phyloP scores from a whole-genome alignment of 2,888 invertebrate species.

The Ceramica pisi region DNA sequence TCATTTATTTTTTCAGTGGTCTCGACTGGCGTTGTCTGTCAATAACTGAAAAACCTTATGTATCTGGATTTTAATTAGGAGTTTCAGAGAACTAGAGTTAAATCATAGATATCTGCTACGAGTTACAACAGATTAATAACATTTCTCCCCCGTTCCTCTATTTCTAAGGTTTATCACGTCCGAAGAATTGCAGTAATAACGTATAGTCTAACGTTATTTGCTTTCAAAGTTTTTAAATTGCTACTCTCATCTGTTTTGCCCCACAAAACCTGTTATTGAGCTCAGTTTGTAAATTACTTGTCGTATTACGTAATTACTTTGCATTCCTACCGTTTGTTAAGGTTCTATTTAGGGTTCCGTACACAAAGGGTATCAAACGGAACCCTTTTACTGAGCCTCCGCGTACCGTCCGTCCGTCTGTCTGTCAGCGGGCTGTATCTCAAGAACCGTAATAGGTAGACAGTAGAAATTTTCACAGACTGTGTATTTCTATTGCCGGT shows the following conservation, averaged over 20 bases:
- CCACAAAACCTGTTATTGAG: conserved; percentile 47
- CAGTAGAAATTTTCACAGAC: too few species aligned
- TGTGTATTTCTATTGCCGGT: too few species aligned
- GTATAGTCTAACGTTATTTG: conserved; percentile 55
- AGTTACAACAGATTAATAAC: conserved; percentile 24
- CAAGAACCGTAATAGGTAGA: too few species aligned
- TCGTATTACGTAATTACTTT: conserved; percentile 46
- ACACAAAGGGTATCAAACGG: too few species aligned
- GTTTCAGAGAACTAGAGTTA: neutral
- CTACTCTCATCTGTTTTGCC: conserved; percentile 44
- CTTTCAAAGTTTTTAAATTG: conserved; percentile 59
- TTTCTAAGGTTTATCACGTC: conserved; percentile 68
- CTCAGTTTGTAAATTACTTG: conserved; percentile 53
- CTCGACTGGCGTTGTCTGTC: too few species aligned
- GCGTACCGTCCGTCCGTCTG: too few species aligned
- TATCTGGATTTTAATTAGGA: too few species aligned
- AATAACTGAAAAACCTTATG: too few species aligned
- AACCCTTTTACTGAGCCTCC: too few species aligned
- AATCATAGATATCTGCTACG: neutral
- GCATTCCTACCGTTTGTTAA: conserved; percentile 29
- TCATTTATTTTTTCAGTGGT: too few species aligned
- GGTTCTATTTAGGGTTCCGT: too few species aligned
- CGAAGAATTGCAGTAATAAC: conserved; percentile 63
- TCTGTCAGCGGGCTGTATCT: too few species aligned
- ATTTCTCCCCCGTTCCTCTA: conserved; percentile 38